Evolutionary conservation across 2,888 invertebrate species (phyloP).

Genomic region (Trichopria drosophilae): DNA sequence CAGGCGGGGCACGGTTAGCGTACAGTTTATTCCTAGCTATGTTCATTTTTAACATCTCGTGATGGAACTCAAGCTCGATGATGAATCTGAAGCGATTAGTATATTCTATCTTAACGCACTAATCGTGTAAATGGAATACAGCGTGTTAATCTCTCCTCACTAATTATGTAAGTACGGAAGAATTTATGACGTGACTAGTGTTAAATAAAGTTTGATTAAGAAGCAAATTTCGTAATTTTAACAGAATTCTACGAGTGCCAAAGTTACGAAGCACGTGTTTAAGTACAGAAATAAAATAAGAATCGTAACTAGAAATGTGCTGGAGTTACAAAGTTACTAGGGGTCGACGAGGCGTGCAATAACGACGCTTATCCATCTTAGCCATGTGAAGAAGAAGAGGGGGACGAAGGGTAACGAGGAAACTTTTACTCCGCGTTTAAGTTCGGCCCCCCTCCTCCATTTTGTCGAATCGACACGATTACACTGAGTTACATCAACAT

Average conservation of each 20-base stretch:
- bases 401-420: too few relatives aligned
- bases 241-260: not conserved
- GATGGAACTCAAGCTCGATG: too few relatives aligned
- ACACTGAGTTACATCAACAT: constrained; percentile 16
- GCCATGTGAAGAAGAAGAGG: constrained; percentile 35
- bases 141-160: constrained; percentile 26
- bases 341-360: constrained; percentile 22
- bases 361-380: constrained; percentile 35
- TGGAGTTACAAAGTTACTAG: not conserved
- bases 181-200: constrained; percentile 19
- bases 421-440: too few relatives aligned
- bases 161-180: constrained; percentile 5
- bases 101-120: too few relatives aligned
- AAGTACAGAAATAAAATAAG: too few relatives aligned
- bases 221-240: not conserved
- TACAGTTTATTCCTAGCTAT: too few relatives aligned
- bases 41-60: too few relatives aligned
- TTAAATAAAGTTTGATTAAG: not conserved
- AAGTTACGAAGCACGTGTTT: too few relatives aligned
- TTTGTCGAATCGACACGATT: constrained; percentile 14
- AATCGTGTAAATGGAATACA: constrained; percentile 20
- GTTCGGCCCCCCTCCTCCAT: constrained; percentile 14
- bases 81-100: too few relatives aligned
- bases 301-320: not conserved
- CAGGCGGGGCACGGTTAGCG: too few relatives aligned